These are phyloP conservation scores for Apis cerana DNA, from an alignment of 1,140 invertebrate species.

Conservation along the genomic window DNA sequence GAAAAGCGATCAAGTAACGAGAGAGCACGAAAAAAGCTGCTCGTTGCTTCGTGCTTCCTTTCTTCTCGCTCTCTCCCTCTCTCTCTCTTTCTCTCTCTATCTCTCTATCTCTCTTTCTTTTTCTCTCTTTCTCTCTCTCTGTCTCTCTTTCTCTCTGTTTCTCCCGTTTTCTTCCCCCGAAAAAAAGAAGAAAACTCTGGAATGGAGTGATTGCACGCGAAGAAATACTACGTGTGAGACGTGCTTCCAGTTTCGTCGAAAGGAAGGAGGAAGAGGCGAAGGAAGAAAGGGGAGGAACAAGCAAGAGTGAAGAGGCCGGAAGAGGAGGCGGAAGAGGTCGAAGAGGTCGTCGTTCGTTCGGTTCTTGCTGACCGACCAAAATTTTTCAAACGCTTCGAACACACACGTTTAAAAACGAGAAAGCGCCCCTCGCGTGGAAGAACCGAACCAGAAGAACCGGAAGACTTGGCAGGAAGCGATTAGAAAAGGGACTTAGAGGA, in stretches of 20 bases:
- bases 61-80: conserved; percentile 10
- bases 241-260: conserved; percentile 27
- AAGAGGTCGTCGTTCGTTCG: conserved; percentile 20
- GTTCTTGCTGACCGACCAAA: conserved; percentile 8
- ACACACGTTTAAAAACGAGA: background rate
- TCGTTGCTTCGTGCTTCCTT: conserved; percentile 18
- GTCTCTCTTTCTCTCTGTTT: background rate
- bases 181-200: background rate
- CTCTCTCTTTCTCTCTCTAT: too few species aligned
- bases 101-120: background rate
- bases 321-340: background rate
- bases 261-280: background rate
- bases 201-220: background rate
- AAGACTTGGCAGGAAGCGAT: background rate
- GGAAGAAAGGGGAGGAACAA: background rate
- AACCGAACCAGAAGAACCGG: background rate
- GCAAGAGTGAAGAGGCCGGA: background rate
- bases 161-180: conserved; percentile 4
- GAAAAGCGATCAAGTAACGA: conserved; percentile 44
- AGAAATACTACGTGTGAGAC: background rate
- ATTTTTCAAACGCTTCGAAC: background rate
- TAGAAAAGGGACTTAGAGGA: conserved; percentile 1
- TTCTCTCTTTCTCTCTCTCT: background rate
- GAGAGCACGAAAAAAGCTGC: conserved; percentile 29
- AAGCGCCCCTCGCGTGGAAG: background rate